Percentiles rank a stretch among this genome's conserved stretches.
phyloP scores from a whole-genome alignment of 2,888 invertebrate species.

The Meliscaeva auricollis region DNA sequence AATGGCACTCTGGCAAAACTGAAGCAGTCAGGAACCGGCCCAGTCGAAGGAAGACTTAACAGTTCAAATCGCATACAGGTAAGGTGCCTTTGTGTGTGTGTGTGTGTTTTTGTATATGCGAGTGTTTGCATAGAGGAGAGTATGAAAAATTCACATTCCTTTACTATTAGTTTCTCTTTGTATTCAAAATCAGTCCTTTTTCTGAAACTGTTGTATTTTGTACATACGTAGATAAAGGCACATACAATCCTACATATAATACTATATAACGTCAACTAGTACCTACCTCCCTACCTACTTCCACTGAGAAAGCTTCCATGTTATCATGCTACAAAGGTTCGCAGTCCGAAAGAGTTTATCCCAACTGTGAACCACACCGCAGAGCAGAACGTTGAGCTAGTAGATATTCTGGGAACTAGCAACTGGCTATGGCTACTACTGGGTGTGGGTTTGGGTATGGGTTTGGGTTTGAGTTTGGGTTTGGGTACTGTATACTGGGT shows the following conservation, averaged over 20 bases:
- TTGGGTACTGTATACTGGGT: slow-evolving; percentile 5
- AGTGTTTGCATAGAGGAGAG: slow-evolving; percentile 2
- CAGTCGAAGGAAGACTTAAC: not conserved
- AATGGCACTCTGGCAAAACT: not conserved
- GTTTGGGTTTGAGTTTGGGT: too few species aligned
- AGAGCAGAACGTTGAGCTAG: not conserved
- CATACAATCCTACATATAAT: not conserved
- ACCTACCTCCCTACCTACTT: too few species aligned
- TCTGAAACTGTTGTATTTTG: slow-evolving; percentile 16
- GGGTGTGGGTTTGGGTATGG: too few species aligned
- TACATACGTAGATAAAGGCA: not conserved
- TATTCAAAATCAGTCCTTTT: slow-evolving; percentile 41
- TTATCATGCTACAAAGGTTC: not conserved
- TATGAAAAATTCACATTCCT: slow-evolving; percentile 37
- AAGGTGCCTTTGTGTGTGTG: not conserved
- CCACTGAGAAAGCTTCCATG: not conserved
- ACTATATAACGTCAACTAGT: not conserved
- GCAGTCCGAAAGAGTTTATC: slow-evolving; percentile 10
- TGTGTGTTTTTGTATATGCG: not conserved
- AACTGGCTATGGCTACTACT: not conserved
- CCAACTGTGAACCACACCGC: not conserved
- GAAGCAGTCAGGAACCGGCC: not conserved
- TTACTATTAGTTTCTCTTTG: slow-evolving; percentile 28
- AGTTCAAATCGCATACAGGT: not conserved
- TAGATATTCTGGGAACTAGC: not conserved